Evolutionary conservation across 2,113 vertebrate genomes (phyloP).

Genomic region (Ophthalmolycus amberensis): DNA sequence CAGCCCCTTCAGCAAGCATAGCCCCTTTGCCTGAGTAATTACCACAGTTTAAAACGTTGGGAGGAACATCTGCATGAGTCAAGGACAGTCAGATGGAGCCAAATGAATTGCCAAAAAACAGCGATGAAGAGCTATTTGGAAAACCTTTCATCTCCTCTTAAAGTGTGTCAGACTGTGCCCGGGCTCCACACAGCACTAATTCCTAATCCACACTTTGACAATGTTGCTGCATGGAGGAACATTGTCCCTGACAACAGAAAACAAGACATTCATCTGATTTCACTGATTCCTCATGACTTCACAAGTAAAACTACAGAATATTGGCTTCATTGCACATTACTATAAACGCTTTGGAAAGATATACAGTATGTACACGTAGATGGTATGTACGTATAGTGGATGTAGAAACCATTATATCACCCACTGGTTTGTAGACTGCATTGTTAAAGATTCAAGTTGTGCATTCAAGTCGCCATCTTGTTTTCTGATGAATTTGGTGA

Average conservation of each 20-base stretch:
- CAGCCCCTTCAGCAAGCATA: background rate
- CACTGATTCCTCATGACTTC: slow-evolving; percentile 4
- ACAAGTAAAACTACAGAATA: slow-evolving; percentile 8
- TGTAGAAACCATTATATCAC: background rate
- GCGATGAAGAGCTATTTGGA: slow-evolving; percentile 29
- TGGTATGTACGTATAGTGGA: background rate
- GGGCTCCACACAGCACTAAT: background rate
- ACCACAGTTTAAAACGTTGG: slow-evolving; percentile 57
- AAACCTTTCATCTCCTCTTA: slow-evolving; percentile 37
- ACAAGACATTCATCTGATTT: slow-evolving; percentile 17
- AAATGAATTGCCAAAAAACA: slow-evolving; percentile 33
- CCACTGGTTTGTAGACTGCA: background rate
- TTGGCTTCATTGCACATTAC: background rate
- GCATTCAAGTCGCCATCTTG: background rate
- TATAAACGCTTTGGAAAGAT: background rate
- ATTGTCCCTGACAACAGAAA: slow-evolving; percentile 13
- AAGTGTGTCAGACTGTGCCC: slow-evolving; percentile 4
- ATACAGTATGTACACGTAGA: background rate
- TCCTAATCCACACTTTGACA: slow-evolving; percentile 6
- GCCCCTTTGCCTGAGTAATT: slow-evolving; percentile 38
- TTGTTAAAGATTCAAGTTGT: background rate
- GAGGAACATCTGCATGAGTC: slow-evolving; percentile 47
- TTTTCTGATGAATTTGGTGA: background rate
- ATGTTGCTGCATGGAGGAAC: background rate
- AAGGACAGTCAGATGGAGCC: slow-evolving; percentile 46